Base-by-base conservation (phyloP, 2,888 invertebrate genomes). In the Zootermopsis nevadensis region DNA sequence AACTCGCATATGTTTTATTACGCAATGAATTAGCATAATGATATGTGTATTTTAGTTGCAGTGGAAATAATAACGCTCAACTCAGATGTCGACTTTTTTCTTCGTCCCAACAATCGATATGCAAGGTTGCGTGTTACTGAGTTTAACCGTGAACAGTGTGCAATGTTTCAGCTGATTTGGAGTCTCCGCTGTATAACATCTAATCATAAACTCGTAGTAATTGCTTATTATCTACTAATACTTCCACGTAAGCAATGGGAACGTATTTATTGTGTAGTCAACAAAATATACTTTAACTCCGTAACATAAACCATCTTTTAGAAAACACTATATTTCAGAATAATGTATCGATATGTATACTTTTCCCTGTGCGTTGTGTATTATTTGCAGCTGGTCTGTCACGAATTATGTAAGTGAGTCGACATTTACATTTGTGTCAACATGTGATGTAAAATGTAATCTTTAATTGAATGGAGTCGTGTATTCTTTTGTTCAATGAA, bases 121-220 rank as follows among this genome's bases (percentile, higher is more conserved):
- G 7, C 8, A 3, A n/a, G 8, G 24, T 60, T 60, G 60, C 60
- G 60, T 60, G 60, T 6, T 15, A 31, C 69, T 22, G 15, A 30
- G 31, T 6, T 31, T 31, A 22, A 30, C 22, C 69, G 22, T 31
- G 69, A 22, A 33, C 10, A 0, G 1, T 8, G 69, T 22, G 15
- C 33, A 69, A 15, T 69, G 69, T 69, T 31, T 69, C 33, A 69
- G 33, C 69, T 69, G 69, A 69, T 69, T 69, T 15, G 15, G 22
- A 69, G 33, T 69, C 69, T 69, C 33, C 2, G 69, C 22, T 69
- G 31, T 31, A 69, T 33, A 33, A 2, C 69, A 15, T 30, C 69
- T 33, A 69, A 69, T 69, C 69, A 60, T n/a, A 60, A n/a, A 60
- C 6, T 12, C 60, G 19, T 48, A 60, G n/a, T 60, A n/a, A 27